A percentile compares a stretch with the other conserved stretches of the same genome.
Conservation (phyloP, 2,113 vertebrate species). For the Acrocephalus arundinaceus region DNA sequence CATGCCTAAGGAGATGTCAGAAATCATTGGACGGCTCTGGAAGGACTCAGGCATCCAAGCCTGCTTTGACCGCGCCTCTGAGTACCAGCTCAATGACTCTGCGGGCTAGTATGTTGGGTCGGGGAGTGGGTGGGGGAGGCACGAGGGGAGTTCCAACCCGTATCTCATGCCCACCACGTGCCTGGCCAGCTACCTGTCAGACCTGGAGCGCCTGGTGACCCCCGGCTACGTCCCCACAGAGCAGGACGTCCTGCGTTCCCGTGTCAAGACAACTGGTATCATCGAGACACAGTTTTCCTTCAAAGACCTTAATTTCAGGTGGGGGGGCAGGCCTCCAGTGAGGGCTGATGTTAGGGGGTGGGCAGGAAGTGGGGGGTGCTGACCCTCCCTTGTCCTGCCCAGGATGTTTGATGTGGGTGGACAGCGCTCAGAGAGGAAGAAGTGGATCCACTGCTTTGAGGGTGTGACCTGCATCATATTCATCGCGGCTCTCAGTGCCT, state of each 20-base stretch:
- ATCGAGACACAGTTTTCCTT: conserved; percentile 93
- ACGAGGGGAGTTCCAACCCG: accelerated
- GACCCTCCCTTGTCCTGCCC: not conserved
- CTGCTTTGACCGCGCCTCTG: conserved; percentile 92
- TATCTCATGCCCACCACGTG: not conserved
- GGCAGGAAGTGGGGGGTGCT: not conserved
- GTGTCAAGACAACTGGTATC: conserved; percentile 97
- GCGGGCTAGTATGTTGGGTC: conserved; percentile 87
- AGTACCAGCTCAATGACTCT: conserved; percentile 98
- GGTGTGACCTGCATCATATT: conserved; percentile 98
- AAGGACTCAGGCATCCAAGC: conserved; percentile 92
- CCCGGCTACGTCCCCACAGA: conserved; percentile 95
- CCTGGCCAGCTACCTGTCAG: conserved; percentile 85
- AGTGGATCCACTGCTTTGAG: conserved; percentile 99
- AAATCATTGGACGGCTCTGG: conserved; percentile 93
- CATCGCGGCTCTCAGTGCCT: conserved; percentile 94
- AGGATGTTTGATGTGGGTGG: conserved; percentile 99
- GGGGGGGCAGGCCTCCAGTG: accelerated
- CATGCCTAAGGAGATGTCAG: conserved; percentile 95
- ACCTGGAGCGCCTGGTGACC: conserved; percentile 87
- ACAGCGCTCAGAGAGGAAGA: conserved; percentile 96
- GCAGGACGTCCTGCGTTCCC: conserved; percentile 93
- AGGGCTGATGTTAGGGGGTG: not conserved
- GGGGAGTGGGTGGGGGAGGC: not conserved
- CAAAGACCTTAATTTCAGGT: conserved; percentile 98